These are phyloP conservation scores for Lytechinus pictus DNA, from an alignment of 35 echinoderm and acorn worm genomes.

Conservation along the genomic window DNA sequence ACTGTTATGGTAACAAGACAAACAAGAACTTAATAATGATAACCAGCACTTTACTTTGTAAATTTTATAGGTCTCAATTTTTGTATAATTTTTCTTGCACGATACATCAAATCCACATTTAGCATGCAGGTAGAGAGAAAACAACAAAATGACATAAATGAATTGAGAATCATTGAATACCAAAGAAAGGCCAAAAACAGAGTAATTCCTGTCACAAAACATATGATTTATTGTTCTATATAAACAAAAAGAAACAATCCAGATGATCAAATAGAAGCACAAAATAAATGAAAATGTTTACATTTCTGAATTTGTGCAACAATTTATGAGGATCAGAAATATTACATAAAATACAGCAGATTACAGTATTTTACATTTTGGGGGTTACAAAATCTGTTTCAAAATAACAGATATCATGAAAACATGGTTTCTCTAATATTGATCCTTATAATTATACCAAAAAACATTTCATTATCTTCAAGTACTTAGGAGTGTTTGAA, in stretches of 20 bases:
- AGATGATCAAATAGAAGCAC: neutral
- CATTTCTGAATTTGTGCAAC: slow-evolving; percentile 5
- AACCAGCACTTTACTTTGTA: neutral
- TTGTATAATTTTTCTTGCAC: neutral
- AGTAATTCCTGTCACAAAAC: neutral
- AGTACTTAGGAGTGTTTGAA: neutral
- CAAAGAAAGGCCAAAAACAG: slow-evolving; percentile 21
- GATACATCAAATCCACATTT: slow-evolving; percentile 34
- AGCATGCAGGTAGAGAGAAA: slow-evolving; percentile 54
- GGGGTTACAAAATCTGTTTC: neutral
- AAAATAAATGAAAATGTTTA: slow-evolving; percentile 9
- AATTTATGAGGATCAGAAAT: slow-evolving; percentile 4
- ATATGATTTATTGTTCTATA: neutral
- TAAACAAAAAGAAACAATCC: slow-evolving; percentile 20
- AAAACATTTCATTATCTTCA: neutral
- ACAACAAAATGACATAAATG: neutral
- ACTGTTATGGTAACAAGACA: neutral
- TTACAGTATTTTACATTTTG: neutral
- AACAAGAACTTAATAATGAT: neutral
- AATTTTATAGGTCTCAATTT: neutral
- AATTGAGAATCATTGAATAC: neutral
- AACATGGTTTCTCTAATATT: neutral
- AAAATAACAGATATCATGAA: neutral
- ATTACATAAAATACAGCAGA: slow-evolving; percentile 20
- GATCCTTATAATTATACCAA: neutral